Conservation (phyloP, 1,140 invertebrate species). For the Drusus annulatus region DNA sequence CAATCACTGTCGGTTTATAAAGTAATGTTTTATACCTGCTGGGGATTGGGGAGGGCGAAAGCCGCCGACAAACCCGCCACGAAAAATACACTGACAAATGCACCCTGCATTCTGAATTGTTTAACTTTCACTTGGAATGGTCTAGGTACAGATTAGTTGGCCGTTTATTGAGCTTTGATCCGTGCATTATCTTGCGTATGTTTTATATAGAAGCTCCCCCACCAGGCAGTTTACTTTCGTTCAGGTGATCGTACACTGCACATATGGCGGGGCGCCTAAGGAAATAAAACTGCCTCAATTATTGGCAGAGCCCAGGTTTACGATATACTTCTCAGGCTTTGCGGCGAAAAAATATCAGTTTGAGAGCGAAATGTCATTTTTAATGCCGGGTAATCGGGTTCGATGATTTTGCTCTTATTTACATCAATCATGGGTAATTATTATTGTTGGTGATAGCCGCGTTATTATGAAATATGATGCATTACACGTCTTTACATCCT, state of each 20-base stretch:
- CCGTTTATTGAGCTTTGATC: constrained; percentile 39
- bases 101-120: constrained; percentile 50
- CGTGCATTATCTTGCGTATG: constrained; percentile 44
- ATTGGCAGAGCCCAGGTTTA: neutral
- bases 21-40: constrained; percentile 48
- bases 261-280: neutral
- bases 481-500: too few relatives aligned
- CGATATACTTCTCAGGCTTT: neutral
- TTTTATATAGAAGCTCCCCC: constrained; percentile 51
- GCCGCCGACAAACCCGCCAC: constrained; percentile 38
- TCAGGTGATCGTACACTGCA: neutral
- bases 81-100: constrained; percentile 36
- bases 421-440: too few relatives aligned
- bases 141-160: constrained; percentile 12
- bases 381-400: too few relatives aligned
- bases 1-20: neutral
- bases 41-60: constrained; percentile 47
- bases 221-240: constrained; percentile 54
- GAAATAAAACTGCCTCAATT: constrained; percentile 27
- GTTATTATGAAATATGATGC: too few relatives aligned
- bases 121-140: constrained; percentile 3
- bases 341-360: too few relatives aligned
- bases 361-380: too few relatives aligned
- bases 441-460: too few relatives aligned
- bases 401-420: too few relatives aligned